phyloP scores from a whole-genome alignment of 2,888 invertebrate species.

The Rosalia funebris region DNA sequence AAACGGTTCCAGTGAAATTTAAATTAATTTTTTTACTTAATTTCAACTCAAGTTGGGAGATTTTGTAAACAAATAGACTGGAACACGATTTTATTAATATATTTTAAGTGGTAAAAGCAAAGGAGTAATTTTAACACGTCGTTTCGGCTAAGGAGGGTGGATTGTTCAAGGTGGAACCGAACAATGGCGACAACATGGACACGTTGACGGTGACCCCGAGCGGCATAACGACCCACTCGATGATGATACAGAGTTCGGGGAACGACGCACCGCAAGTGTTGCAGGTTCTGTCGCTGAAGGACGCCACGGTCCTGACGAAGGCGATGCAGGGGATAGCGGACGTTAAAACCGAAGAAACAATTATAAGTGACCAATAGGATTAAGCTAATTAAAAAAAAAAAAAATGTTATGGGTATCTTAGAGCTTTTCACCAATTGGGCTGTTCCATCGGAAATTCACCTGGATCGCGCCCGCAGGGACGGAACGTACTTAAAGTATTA shows the following conservation, averaged over 20 bases:
- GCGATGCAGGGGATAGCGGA: constrained; percentile 79
- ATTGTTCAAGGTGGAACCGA: constrained; percentile 75
- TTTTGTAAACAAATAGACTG: too few relatives aligned
- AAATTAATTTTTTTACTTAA: too few relatives aligned
- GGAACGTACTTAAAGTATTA: too few relatives aligned
- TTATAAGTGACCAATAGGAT: constrained; percentile 64
- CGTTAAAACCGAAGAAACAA: constrained; percentile 78
- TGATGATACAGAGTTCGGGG: constrained; percentile 79
- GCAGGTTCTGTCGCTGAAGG: constrained; percentile 87
- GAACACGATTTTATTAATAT: too few relatives aligned
- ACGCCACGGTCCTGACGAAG: constrained; percentile 83
- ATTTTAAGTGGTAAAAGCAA: too few relatives aligned
- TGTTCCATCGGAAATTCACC: constrained; percentile 21
- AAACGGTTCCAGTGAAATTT: constrained; percentile 19
- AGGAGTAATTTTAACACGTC: too few relatives aligned
- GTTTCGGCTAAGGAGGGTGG: not conserved
- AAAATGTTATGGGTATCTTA: constrained; percentile 30
- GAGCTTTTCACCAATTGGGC: constrained; percentile 12
- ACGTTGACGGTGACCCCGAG: constrained; percentile 78
- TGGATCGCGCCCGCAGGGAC: too few relatives aligned
- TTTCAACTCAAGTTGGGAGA: too few relatives aligned
- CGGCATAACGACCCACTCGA: constrained; percentile 76
- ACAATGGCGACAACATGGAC: constrained; percentile 77
- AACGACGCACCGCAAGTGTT: constrained; percentile 81
- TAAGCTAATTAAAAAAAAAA: constrained; percentile 34